A percentile compares a stretch with the other conserved stretches of the same genome.
These are phyloP conservation scores for Alloplasta piceator DNA, from an alignment of 2,888 invertebrate species.

Conservation along the genomic window DNA sequence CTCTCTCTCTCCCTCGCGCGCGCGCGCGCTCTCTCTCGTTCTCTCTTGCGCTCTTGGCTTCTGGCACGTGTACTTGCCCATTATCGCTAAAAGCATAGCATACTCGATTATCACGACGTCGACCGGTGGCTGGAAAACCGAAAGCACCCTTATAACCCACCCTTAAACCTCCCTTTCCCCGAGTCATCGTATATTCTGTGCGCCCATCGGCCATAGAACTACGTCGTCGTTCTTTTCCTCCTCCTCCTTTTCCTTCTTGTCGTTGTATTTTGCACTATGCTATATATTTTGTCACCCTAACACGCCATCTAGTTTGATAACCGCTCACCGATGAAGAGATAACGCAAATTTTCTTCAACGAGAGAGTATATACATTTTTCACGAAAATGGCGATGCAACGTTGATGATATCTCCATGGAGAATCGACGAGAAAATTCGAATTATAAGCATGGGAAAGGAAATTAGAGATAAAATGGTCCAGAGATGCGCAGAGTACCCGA, in stretches of 20 bases:
- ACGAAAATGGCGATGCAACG: background rate
- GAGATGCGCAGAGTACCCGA: too few relatives aligned
- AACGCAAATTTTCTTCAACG: conserved; percentile 27
- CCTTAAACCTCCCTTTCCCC: conserved; percentile 1
- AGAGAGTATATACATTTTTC: background rate
- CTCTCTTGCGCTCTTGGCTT: conserved; percentile 65
- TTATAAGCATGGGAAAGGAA: too few relatives aligned
- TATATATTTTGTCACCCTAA: background rate
- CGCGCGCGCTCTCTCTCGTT: conserved; percentile 58
- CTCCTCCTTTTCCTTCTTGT: conserved; percentile 1
- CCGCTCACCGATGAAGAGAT: conserved; percentile 4
- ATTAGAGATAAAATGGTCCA: too few relatives aligned
- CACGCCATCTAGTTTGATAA: conserved; percentile 25
- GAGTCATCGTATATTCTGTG: too few relatives aligned
- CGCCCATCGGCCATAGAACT: background rate
- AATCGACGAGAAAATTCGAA: background rate
- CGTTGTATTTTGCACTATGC: background rate
- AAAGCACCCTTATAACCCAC: conserved; percentile 72
- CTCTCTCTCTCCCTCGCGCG: too few relatives aligned
- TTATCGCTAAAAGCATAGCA: conserved; percentile 82
- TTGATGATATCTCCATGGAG: conserved; percentile 2
- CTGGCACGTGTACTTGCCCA: conserved; percentile 81
- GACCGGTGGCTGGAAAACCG: conserved; percentile 78
- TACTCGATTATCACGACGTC: conserved; percentile 82
- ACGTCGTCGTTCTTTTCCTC: conserved; percentile 7